Conservation (phyloP, 2,888 invertebrate species). For the Pardosa pseudoannulata region DNA sequence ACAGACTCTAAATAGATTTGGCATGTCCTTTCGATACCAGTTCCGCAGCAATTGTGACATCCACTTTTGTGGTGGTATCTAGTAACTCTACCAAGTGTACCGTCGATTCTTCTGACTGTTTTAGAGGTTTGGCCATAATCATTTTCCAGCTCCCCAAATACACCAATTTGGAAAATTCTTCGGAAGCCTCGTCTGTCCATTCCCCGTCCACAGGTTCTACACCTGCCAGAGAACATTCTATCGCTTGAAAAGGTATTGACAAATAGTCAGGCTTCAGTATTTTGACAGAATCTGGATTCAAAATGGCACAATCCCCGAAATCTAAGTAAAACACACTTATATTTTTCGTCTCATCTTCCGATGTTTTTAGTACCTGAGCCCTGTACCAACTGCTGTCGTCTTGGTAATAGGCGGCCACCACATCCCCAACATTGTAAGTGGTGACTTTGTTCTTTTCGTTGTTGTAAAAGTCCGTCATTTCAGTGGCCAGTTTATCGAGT, state of each 20-base stretch:
- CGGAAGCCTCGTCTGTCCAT: conserved; percentile 76
- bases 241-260: conserved; percentile 77
- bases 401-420: conserved; percentile 90
- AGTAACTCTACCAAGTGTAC: conserved; percentile 83
- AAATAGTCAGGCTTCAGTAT: conserved; percentile 76
- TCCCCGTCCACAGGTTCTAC: conserved; percentile 66
- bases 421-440: conserved; percentile 82
- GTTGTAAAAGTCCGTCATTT: conserved; percentile 89
- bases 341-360: conserved; percentile 80
- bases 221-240: conserved; percentile 76
- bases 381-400: conserved; percentile 88
- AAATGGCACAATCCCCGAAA: conserved; percentile 77
- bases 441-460: conserved; percentile 43
- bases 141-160: conserved; percentile 85
- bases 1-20: background rate
- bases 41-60: background rate
- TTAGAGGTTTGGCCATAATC: conserved; percentile 85
- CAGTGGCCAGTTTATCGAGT: conserved; percentile 86
- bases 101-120: conserved; percentile 82
- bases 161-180: conserved; percentile 78
- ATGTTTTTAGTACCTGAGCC: conserved; percentile 81
- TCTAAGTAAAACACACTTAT: conserved; percentile 78
- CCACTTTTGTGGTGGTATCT: conserved; percentile 79
- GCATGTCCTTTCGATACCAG: background rate
- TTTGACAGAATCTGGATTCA: conserved; percentile 74